Base-by-base conservation (phyloP, 2,113 vertebrate genomes). In the Pogonocichla stellata region DNA sequence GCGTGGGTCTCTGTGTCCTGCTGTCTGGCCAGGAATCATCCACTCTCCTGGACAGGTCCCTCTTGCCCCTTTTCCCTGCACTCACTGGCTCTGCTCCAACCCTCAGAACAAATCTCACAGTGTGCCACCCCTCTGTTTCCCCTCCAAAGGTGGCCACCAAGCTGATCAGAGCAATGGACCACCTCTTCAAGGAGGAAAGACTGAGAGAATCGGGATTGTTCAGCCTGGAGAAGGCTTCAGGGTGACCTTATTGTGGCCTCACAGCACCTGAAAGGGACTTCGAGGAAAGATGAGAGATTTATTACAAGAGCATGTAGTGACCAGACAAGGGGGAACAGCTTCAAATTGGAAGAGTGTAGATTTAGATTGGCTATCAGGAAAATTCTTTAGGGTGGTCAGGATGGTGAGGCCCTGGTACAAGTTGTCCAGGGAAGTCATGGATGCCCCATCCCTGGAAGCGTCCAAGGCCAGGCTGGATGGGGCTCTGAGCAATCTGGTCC, bases 31-130 rank as follows among this genome's bases (percentile, higher is more conserved):
- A 3, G 0, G 17, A 19, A 42, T 10, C 29, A 36, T 3, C 10
- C 0, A 9, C 4, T 42, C 8, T 56, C 19, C 47, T 23, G 3
- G 34, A 3, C 0, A 2, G 5, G 10, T n/a, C 13, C 7, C 26
- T 36, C 34, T 19, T 5, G 4, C 5, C 26, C 23, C 3, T 19
- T 50, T n/a, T 8, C 28, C 13, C 31, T 5, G 43, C 3, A 1
- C 28, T n/a, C 0, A 0, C 9, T 12, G 38, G 15, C 24, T 6
- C 34, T 18, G 40, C 12, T 42, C 12, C 0, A 0, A 14, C 8
- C 25, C 28, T 45, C 1, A 0, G 10, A 22, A 65, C 14, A 62
- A 43, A 26, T 8, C 8, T 8, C 7, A 1, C 8, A 1, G 17
- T 2, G n/a, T 2, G 4, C 4, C 25, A 23, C 4, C 42, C 3